Evolutionary conservation across 2,888 invertebrate species (phyloP).

Genomic region (Caenorhabditis afra): DNA sequence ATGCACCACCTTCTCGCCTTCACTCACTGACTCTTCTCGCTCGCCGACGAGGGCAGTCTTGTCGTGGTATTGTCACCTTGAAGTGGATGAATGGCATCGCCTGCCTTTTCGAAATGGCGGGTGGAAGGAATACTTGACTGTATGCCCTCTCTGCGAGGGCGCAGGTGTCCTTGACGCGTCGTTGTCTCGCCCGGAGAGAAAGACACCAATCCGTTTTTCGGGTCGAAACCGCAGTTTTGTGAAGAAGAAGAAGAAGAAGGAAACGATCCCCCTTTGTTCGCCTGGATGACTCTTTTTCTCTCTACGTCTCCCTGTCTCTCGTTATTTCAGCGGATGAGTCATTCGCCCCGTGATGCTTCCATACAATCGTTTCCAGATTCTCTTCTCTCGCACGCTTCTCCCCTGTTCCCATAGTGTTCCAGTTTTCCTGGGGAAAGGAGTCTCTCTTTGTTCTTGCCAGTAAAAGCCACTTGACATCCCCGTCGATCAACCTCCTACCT

Average conservation of each 20-base stretch:
- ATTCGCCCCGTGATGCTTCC: too few relatives aligned
- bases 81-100: slow-evolving; percentile 44
- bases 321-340: too few relatives aligned
- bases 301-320: too few relatives aligned
- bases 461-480: too few relatives aligned
- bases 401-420: too few relatives aligned
- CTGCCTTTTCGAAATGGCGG: slow-evolving; percentile 35
- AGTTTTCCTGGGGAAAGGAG: too few relatives aligned
- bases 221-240: slow-evolving; percentile 49
- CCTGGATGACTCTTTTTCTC: slow-evolving; percentile 2
- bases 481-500: slow-evolving; percentile 5
- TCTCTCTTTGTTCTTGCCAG: too few relatives aligned
- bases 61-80: slow-evolving; percentile 28
- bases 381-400: neutral
- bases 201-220: slow-evolving; percentile 50
- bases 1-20: slow-evolving; percentile 3
- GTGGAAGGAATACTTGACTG: slow-evolving; percentile 53
- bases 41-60: too few relatives aligned
- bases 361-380: too few relatives aligned
- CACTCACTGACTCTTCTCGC: too few relatives aligned
- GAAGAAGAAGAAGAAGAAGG: slow-evolving; percentile 34
- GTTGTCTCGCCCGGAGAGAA: slow-evolving; percentile 30
- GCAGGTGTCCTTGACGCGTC: slow-evolving; percentile 47
- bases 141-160: slow-evolving; percentile 35
- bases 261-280: slow-evolving; percentile 1